Evolutionary conservation across 2,888 invertebrate genomes (phyloP).

Genomic region (Crematogaster levior): DNA sequence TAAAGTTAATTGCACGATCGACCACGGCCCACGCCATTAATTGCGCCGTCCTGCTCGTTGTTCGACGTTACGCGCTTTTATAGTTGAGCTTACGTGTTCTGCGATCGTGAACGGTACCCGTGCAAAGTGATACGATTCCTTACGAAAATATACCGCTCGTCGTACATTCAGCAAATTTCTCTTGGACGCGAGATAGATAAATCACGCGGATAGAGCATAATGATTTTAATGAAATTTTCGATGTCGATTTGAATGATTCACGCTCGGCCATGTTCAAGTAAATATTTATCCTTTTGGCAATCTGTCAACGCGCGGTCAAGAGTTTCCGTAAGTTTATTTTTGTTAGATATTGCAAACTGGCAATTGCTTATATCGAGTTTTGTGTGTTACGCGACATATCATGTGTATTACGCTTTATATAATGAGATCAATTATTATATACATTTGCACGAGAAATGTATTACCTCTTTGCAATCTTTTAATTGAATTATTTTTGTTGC

Average conservation of each 20-base stretch:
- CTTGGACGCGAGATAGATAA: background rate
- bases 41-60: constrained; percentile 77
- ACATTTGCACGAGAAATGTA: background rate
- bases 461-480: background rate
- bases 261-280: constrained; percentile 6
- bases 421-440: background rate
- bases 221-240: background rate
- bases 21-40: constrained; percentile 80
- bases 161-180: background rate
- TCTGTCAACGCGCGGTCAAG: background rate
- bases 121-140: background rate
- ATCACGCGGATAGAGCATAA: background rate
- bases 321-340: background rate
- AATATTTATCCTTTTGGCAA: constrained; percentile 21
- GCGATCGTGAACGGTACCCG: constrained; percentile 12
- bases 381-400: background rate
- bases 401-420: background rate
- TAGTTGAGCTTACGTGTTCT: constrained; percentile 40
- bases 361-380: background rate
- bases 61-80: constrained; percentile 67
- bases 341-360: background rate
- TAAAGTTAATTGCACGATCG: constrained; percentile 84
- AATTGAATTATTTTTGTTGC: background rate
- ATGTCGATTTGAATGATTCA: background rate
- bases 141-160: background rate